These are phyloP conservation scores for Heliconius erato DNA, from an alignment of 2,888 invertebrate genomes.

Conservation along the genomic window DNA sequence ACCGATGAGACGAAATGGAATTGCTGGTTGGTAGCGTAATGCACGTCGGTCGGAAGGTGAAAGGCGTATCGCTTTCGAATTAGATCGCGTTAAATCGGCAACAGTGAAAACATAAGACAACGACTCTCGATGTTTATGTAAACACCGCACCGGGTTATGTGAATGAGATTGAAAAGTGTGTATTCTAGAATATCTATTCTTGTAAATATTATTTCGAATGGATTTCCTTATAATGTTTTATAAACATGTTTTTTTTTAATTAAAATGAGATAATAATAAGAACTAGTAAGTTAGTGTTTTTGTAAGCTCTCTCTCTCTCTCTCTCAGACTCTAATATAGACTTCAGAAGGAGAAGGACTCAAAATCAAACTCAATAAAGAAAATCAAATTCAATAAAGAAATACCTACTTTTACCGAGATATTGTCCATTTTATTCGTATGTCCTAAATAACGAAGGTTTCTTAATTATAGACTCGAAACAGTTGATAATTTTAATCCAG, in stretches of 20 bases:
- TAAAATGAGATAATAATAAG: no score
- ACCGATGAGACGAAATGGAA: slow-evolving; percentile 35
- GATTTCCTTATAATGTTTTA: no score
- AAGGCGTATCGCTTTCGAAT: slow-evolving; percentile 85
- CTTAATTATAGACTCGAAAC: slow-evolving; percentile 45
- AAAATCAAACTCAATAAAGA: no score
- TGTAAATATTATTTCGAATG: neutral
- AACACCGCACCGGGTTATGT: slow-evolving; percentile 44
- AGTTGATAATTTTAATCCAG: slow-evolving; percentile 48
- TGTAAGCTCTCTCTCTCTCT: no score
- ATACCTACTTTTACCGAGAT: neutral
- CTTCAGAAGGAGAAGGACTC: neutral
- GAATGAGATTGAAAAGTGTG: slow-evolving; percentile 25
- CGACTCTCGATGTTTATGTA: slow-evolving; percentile 55
- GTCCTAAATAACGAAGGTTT: slow-evolving; percentile 42
- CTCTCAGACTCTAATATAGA: no score
- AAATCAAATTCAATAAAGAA: neutral
- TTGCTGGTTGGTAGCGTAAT: slow-evolving; percentile 57
- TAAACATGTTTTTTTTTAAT: no score
- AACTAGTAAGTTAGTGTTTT: no score
- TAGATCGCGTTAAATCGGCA: slow-evolving; percentile 80
- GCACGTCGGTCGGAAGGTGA: slow-evolving; percentile 78
- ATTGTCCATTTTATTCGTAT: slow-evolving; percentile 19
- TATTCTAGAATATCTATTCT: neutral
- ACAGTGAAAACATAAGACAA: slow-evolving; percentile 72